A percentile compares a stretch with the other conserved stretches of the same genome.
Evolutionary conservation across 2,888 invertebrate species (phyloP).

Genomic region (Mactromeris polynyma): DNA sequence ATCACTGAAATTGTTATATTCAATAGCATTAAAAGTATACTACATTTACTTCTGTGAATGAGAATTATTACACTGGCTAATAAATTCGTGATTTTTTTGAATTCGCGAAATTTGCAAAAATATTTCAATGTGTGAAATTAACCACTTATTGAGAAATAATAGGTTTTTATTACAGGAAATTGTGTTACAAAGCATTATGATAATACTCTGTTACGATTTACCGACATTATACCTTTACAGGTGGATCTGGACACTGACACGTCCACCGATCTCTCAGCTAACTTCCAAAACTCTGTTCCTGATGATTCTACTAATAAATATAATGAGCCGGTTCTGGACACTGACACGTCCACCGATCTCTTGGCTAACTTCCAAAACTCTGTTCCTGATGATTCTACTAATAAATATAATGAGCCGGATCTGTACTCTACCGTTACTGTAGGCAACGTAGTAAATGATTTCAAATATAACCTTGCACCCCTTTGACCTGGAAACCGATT

Average conservation of each 20-base stretch:
- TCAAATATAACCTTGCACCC: neutral
- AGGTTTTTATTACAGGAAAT: neutral
- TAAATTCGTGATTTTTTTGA: too few species aligned
- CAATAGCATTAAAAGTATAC: too few species aligned
- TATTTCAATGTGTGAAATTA: too few species aligned
- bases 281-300: neutral
- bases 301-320: neutral
- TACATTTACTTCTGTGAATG: too few species aligned
- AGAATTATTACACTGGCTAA: too few species aligned
- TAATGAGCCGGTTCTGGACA: neutral
- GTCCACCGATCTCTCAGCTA: neutral
- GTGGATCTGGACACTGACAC: neutral
- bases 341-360: neutral
- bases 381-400: neutral
- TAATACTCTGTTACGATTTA: too few species aligned
- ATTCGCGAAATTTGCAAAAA: too few species aligned
- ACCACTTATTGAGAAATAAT: neutral
- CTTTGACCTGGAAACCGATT: too few species aligned
- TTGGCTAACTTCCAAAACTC: neutral
- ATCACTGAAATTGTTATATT: too few species aligned
- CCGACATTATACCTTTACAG: neutral
- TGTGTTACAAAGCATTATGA: neutral
- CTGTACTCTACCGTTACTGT: neutral
- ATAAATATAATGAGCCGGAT: neutral
- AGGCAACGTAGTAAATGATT: slow-evolving; percentile 6